A percentile compares a stretch with the other conserved stretches of the same genome.
These are phyloP conservation scores for Tricholaema leucomelas DNA, from an alignment of 2,113 vertebrate species.

Conservation along the genomic window DNA sequence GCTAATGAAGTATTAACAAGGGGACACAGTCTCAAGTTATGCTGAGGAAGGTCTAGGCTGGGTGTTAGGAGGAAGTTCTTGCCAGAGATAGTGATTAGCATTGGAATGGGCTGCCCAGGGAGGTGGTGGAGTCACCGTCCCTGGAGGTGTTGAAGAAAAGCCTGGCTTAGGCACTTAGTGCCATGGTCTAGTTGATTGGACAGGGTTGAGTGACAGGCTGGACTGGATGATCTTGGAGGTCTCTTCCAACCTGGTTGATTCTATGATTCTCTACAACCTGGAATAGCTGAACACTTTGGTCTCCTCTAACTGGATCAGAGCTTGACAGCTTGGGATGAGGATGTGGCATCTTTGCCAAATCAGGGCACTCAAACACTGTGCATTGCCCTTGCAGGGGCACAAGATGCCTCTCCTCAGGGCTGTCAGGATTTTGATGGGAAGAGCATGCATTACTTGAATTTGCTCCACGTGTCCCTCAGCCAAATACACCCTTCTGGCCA, in stretches of 20 bases:
- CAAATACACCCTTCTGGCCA: background rate
- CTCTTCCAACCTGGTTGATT: too few species aligned
- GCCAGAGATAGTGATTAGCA: too few species aligned
- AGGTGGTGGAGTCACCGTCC: too few species aligned
- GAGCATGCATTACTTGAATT: background rate
- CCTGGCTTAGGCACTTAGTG: too few species aligned
- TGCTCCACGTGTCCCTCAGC: background rate
- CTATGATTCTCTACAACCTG: background rate
- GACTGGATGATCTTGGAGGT: too few species aligned
- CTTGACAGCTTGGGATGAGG: background rate
- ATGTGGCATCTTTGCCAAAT: background rate
- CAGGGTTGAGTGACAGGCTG: too few species aligned
- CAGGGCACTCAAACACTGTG: rapidly evolving
- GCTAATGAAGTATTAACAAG: background rate
- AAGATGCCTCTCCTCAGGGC: background rate
- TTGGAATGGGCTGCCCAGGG: too few species aligned
- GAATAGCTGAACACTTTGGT: background rate
- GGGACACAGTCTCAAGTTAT: too few species aligned
- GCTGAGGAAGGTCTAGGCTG: too few species aligned
- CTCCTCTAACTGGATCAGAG: background rate
- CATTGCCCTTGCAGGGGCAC: background rate
- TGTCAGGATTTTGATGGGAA: background rate
- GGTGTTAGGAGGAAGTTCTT: too few species aligned
- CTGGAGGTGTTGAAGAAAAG: too few species aligned
- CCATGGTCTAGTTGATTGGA: too few species aligned